Conservation (phyloP, 2,888 invertebrate genomes). For the Apotomis capreana region DNA sequence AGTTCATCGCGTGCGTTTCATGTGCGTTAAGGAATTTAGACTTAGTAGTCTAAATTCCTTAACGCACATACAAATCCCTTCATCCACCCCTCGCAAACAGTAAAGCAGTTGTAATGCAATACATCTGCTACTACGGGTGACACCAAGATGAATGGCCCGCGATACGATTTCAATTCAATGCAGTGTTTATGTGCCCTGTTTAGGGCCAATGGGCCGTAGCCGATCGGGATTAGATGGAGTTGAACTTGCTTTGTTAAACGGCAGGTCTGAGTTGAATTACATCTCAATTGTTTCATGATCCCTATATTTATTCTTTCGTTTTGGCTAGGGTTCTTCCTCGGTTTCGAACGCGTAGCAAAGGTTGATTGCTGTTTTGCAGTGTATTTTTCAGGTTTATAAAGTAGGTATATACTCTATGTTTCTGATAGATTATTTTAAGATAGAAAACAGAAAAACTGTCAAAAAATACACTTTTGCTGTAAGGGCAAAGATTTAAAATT, state of each 20-base stretch:
- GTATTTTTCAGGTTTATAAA: too few relatives aligned
- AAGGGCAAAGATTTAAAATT: too few relatives aligned
- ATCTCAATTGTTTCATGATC: not conserved
- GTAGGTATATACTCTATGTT: too few relatives aligned
- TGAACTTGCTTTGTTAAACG: slow-evolving; percentile 21
- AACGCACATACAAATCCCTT: slow-evolving; percentile 44
- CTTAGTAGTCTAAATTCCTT: not conserved
- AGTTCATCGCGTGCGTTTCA: too few relatives aligned
- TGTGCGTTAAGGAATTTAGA: too few relatives aligned
- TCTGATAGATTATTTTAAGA: too few relatives aligned
- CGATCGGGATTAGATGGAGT: slow-evolving; percentile 36
- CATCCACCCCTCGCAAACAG: slow-evolving; percentile 61
- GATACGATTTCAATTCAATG: slow-evolving; percentile 55
- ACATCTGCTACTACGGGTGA: slow-evolving; percentile 78
- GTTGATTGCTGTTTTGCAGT: too few relatives aligned
- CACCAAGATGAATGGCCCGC: slow-evolving; percentile 72
- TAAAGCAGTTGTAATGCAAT: slow-evolving; percentile 79
- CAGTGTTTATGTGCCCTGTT: slow-evolving; percentile 66
- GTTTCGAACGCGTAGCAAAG: too few relatives aligned
- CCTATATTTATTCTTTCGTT: not conserved
- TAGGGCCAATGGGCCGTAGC: slow-evolving; percentile 58
- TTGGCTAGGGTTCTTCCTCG: too few relatives aligned
- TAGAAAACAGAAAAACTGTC: too few relatives aligned
- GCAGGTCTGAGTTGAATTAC: not conserved
- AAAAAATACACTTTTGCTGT: too few relatives aligned